Evolutionary conservation across 2,888 invertebrate genomes (phyloP).

Genomic region (Phaonia tiefii): DNA sequence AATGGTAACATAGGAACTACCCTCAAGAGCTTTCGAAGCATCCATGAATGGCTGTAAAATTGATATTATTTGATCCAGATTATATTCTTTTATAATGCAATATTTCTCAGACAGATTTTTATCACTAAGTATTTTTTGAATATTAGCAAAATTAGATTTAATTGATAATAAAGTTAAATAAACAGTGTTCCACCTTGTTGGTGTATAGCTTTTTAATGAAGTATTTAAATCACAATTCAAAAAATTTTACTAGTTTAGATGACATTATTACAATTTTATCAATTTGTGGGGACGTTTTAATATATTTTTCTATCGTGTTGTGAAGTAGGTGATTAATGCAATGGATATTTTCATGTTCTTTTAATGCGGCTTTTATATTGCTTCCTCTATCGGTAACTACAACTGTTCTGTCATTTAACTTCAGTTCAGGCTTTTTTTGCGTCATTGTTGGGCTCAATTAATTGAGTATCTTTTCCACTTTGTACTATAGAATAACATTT

Average conservation of each 20-base stretch:
- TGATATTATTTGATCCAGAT: constrained; percentile 48
- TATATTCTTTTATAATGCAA: constrained; percentile 44
- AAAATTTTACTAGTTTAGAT: constrained; percentile 45
- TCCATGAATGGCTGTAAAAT: constrained; percentile 53
- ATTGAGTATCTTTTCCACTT: constrained; percentile 37
- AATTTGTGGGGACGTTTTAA: constrained; percentile 35
- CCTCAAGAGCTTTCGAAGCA: constrained; percentile 48
- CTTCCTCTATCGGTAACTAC: constrained; percentile 41
- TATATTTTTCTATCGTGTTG: constrained; percentile 48
- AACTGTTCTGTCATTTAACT: constrained; percentile 31
- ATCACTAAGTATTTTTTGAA: constrained; percentile 44
- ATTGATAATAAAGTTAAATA: constrained; percentile 39
- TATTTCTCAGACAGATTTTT: constrained; percentile 53
- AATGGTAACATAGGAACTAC: constrained; percentile 39
- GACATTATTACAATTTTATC: constrained; percentile 25
- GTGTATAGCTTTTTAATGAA: constrained; percentile 43
- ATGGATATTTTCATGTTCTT: constrained; percentile 45
- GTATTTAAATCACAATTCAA: constrained; percentile 42
- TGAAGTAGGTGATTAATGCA: constrained; percentile 48
- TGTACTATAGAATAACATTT: constrained; percentile 42
- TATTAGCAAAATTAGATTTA: constrained; percentile 45
- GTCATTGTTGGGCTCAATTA: constrained; percentile 42
- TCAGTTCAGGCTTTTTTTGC: constrained; percentile 41
- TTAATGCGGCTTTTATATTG: constrained; percentile 44
- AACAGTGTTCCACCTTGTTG: constrained; percentile 52